Evolutionary conservation across 2,888 invertebrate species (phyloP).

Genomic region (Capitulum mitella): DNA sequence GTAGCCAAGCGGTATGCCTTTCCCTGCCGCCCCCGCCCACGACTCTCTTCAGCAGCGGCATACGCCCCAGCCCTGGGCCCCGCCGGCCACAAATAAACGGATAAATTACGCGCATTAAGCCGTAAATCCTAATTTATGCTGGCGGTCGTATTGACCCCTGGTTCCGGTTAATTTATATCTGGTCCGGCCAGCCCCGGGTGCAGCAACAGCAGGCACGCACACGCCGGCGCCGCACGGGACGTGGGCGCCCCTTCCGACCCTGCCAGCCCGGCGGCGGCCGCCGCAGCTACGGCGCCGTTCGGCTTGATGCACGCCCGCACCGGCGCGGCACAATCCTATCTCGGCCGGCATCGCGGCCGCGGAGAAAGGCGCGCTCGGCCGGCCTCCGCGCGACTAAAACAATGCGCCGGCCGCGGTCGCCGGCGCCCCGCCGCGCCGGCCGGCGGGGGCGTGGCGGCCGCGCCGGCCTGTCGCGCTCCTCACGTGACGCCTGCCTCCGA

Average conservation of each 20-base stretch:
- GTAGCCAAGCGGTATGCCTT: no score
- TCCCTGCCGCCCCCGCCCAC: background rate
- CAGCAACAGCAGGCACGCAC: background rate
- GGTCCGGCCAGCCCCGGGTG: background rate
- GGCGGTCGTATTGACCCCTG: background rate
- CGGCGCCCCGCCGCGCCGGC: background rate
- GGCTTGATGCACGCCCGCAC: background rate
- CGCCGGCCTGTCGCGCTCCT: background rate
- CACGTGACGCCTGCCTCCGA: background rate
- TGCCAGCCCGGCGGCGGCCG: no score
- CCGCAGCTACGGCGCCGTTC: background rate
- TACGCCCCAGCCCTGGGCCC: background rate
- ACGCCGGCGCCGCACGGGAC: background rate
- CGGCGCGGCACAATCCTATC: background rate
- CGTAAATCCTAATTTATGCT: background rate
- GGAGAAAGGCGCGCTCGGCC: background rate
- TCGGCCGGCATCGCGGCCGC: background rate
- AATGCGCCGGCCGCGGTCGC: background rate
- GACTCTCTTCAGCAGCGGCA: background rate
- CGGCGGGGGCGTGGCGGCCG: background rate
- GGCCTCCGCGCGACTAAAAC: background rate
- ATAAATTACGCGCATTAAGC: background rate
- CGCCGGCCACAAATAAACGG: background rate
- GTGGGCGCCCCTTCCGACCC: background rate
- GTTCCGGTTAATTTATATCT: background rate